Conservation (phyloP, 2,888 invertebrate genomes). For the Steinernema hermaphroditum region DNA sequence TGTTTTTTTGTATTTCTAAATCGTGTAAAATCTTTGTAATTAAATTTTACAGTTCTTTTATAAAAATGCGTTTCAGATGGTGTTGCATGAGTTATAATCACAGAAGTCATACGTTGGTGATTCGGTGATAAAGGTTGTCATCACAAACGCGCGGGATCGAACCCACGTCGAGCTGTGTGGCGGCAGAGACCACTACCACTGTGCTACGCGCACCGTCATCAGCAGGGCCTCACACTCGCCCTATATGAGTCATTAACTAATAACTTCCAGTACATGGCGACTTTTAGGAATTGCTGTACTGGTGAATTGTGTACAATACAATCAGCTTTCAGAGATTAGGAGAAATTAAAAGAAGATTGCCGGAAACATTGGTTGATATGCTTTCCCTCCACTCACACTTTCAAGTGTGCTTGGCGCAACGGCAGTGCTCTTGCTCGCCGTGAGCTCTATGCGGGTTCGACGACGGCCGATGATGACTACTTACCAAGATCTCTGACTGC, state of each 20-base stretch:
- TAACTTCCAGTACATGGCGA: too few species aligned
- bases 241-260: too few species aligned
- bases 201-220: background rate
- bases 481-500: slow-evolving; percentile 18
- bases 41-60: background rate
- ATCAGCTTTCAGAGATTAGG: too few species aligned
- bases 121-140: slow-evolving; percentile 9
- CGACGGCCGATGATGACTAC: background rate
- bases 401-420: background rate
- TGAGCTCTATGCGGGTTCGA: background rate
- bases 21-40: background rate
- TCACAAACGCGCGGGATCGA: slow-evolving; percentile 22
- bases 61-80: slow-evolving; percentile 15
- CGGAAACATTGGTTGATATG: too few species aligned
- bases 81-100: slow-evolving; percentile 21
- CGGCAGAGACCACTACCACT: background rate
- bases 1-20: background rate
- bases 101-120: background rate
- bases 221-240: too few species aligned
- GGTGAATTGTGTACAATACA: too few species aligned
- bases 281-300: too few species aligned
- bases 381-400: too few species aligned
- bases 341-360: background rate
- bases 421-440: background rate
- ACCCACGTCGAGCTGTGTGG: background rate